phyloP scores from a whole-genome alignment of 2,797 vertebrate species.

The Linurgus olivaceus region DNA sequence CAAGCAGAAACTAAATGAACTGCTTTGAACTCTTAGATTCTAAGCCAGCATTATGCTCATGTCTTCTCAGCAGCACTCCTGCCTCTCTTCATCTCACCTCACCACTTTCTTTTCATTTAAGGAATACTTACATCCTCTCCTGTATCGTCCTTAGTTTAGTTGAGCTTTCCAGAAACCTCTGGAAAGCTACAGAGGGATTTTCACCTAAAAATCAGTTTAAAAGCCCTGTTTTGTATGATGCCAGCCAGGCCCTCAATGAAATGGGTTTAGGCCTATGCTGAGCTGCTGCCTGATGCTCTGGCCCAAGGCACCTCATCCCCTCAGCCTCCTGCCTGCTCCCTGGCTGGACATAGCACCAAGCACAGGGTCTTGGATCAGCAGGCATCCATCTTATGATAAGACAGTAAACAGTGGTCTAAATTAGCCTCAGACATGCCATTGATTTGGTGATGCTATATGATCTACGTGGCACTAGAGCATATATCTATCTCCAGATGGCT shows the following conservation, averaged over 20 bases:
- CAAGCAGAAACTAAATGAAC: neutral
- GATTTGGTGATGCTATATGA: neutral
- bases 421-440: neutral
- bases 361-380: neutral
- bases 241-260: neutral
- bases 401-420: neutral
- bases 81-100: neutral
- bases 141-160: neutral
- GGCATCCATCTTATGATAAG: neutral
- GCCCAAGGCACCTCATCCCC: neutral
- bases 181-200: neutral
- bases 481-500: neutral
- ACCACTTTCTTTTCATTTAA: neutral
- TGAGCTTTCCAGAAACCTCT: neutral
- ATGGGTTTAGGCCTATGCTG: neutral
- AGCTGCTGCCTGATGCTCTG: neutral
- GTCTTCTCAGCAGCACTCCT: neutral
- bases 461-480: neutral
- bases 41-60: neutral
- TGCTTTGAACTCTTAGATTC: neutral
- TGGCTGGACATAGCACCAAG: neutral
- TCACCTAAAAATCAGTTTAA: neutral
- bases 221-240: neutral
- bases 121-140: neutral
- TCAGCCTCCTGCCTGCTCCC: neutral